phyloP scores from a whole-genome alignment of 1,140 invertebrate species.

The Trichogramma pretiosum region DNA sequence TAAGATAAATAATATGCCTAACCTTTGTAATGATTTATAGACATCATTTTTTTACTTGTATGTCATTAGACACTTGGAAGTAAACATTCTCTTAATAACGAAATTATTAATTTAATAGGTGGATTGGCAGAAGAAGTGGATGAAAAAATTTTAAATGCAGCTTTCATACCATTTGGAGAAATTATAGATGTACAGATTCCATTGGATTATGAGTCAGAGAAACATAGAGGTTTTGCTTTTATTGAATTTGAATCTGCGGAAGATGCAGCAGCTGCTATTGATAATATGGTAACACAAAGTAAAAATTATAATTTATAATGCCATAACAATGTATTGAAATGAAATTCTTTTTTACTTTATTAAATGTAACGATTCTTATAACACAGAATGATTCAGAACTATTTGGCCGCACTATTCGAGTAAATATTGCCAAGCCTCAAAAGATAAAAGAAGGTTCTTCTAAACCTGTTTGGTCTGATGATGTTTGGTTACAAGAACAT shows the following conservation, averaged over 20 bases:
- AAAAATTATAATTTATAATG: too few relatives aligned
- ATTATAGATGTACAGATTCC: constrained; percentile 96
- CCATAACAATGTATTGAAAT: too few relatives aligned
- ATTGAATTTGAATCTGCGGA: constrained; percentile 92
- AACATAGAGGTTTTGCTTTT: constrained; percentile 95
- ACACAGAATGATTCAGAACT: constrained; percentile 96
- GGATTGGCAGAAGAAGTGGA: constrained; percentile 96
- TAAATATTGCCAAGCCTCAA: constrained; percentile 94
- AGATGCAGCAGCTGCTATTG: constrained; percentile 95
- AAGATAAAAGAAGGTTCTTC: constrained; percentile 91
- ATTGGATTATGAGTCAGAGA: constrained; percentile 94
- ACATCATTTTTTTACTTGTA: too few relatives aligned
- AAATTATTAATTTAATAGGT: constrained; percentile 44
- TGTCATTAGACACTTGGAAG: too few relatives aligned
- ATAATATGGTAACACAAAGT: constrained; percentile 81
- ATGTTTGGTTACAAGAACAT: constrained; percentile 92
- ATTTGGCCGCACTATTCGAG: constrained; percentile 92
- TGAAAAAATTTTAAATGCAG: constrained; percentile 89
- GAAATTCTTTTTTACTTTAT: constrained; percentile 5
- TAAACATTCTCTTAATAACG: too few relatives aligned
- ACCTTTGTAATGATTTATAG: too few relatives aligned
- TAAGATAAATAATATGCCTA: neutral
- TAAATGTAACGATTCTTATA: too few relatives aligned
- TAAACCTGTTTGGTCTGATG: constrained; percentile 93
- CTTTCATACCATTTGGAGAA: constrained; percentile 97